Evolutionary conservation across 2,113 vertebrate species (phyloP).

Genomic region (Psittacara wagleri): DNA sequence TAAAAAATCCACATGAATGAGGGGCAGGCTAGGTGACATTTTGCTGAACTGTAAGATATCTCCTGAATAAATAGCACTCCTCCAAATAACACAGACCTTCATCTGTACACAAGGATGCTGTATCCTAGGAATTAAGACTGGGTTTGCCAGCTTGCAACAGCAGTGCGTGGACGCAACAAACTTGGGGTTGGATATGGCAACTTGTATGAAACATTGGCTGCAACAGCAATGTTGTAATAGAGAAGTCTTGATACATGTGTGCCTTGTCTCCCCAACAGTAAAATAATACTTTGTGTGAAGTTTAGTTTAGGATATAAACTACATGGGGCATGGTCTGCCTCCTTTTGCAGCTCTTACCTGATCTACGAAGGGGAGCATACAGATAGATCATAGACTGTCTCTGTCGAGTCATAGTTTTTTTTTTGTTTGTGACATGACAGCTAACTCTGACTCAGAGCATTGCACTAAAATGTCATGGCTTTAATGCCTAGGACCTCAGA

Average conservation of each 20-base stretch:
- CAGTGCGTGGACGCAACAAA: background rate
- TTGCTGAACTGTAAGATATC: background rate
- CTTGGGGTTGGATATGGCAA: background rate
- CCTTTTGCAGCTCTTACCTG: background rate
- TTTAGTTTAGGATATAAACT: background rate
- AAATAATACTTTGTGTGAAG: background rate
- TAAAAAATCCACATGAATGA: background rate
- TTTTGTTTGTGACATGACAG: background rate
- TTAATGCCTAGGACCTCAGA: background rate
- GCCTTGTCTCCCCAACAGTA: background rate
- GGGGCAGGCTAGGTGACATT: background rate
- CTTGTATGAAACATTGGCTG: background rate
- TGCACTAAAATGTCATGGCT: constrained; percentile 21
- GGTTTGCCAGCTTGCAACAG: background rate
- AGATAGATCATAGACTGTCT: background rate
- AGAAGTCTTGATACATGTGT: background rate
- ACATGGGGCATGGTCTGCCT: background rate
- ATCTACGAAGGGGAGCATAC: background rate
- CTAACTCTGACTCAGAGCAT: constrained; percentile 1
- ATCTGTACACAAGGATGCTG: too few relatives aligned
- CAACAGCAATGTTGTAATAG: background rate
- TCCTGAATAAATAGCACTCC: too few relatives aligned
- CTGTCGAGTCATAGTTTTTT: background rate
- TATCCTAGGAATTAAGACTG: background rate
- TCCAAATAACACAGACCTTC: too few relatives aligned